These are phyloP conservation scores for Andrena flavipes DNA, from an alignment of 2,888 invertebrate genomes.

Conservation along the genomic window DNA sequence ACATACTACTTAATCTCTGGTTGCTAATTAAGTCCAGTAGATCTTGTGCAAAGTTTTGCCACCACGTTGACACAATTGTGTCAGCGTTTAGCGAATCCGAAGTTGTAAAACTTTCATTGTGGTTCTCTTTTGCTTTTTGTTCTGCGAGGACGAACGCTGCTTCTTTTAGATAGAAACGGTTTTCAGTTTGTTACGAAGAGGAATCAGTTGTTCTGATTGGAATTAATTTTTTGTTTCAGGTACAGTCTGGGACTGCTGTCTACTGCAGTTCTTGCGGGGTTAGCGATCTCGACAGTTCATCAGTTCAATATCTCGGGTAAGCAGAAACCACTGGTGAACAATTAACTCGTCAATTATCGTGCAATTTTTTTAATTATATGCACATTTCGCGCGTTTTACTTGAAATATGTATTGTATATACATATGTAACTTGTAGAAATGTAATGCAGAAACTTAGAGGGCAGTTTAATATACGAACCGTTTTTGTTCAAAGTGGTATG, in stretches of 20 bases:
- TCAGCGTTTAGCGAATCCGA: not conserved
- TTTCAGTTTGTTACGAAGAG: not conserved
- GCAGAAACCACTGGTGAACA: slow-evolving; percentile 33
- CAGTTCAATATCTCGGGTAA: slow-evolving; percentile 81
- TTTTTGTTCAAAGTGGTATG: too few relatives aligned
- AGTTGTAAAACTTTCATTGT: not conserved
- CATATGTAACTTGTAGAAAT: too few relatives aligned
- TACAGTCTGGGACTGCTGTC: slow-evolving; percentile 78
- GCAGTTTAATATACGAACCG: too few relatives aligned
- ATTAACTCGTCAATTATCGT: too few relatives aligned
- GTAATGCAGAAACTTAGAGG: too few relatives aligned
- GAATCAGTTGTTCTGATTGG: not conserved
- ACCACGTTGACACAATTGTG: not conserved
- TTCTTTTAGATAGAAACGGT: not conserved
- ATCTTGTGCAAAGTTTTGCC: not conserved
- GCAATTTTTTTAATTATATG: too few relatives aligned
- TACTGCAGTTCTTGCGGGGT: slow-evolving; percentile 69
- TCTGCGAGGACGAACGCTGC: not conserved
- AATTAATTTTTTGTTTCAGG: slow-evolving; percentile 73
- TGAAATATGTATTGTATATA: too few relatives aligned
- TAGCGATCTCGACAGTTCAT: slow-evolving; percentile 74
- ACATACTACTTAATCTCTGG: not conserved
- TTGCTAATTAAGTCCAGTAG: not conserved
- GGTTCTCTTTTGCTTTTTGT: not conserved
- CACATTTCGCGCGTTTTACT: too few relatives aligned